phyloP scores from a whole-genome alignment of 2,113 vertebrate species.

The Lota lota region DNA sequence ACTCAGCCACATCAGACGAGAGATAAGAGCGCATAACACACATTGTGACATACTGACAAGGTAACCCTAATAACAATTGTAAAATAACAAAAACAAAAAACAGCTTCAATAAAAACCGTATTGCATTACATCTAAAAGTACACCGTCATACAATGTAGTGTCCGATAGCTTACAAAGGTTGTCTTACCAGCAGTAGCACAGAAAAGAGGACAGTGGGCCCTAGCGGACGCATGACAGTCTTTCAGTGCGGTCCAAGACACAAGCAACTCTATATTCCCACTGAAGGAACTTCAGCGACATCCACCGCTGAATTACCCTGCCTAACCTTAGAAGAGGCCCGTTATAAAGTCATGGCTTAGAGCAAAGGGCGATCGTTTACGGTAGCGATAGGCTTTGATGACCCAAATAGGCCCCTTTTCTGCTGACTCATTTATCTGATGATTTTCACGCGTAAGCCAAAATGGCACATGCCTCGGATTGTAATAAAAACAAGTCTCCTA shows the following conservation, averaged over 20 bases:
- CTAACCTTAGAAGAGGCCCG: not conserved
- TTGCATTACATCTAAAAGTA: not conserved
- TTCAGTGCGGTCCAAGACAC: constrained; percentile 34
- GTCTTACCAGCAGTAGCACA: constrained; percentile 67
- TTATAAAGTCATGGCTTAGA: not conserved
- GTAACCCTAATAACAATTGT: not conserved
- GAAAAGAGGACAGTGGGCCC: constrained; percentile 59
- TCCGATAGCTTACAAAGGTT: not conserved
- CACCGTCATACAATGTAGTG: too few relatives aligned
- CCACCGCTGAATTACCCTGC: constrained; percentile 4
- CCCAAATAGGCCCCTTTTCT: constrained; percentile 30
- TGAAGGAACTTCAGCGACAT: not conserved
- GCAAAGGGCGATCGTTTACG: constrained; percentile 44
- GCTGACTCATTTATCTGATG: constrained; percentile 29
- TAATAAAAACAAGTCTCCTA: constrained; percentile 1
- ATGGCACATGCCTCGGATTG: constrained; percentile 40
- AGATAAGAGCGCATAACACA: too few relatives aligned
- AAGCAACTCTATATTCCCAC: constrained; percentile 3
- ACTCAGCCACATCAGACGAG: too few relatives aligned
- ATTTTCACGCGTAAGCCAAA: constrained; percentile 3
- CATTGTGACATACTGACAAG: too few relatives aligned
- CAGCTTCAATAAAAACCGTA: too few relatives aligned
- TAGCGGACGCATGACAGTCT: constrained; percentile 58
- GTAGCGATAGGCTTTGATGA: constrained; percentile 16
- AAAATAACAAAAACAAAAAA: not conserved